A percentile compares a stretch with the other conserved stretches of the same genome.
phyloP scores from a whole-genome alignment of 2,113 vertebrate genomes.

The Tupaia chinensis region DNA sequence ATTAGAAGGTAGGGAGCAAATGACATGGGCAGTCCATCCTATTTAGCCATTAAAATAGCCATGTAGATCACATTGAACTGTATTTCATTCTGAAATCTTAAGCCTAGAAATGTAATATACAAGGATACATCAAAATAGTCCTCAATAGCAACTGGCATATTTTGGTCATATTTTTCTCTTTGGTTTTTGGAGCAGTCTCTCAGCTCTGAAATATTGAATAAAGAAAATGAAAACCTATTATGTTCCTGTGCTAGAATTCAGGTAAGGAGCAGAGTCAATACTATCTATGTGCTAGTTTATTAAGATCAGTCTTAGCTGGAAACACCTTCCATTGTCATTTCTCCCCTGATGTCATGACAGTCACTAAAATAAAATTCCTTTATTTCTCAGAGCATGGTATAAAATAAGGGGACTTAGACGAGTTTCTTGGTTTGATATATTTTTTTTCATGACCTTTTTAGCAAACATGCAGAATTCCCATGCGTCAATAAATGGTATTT shows the following conservation, averaged over 20 bases:
- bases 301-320: background rate
- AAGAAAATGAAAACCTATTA: constrained; percentile 50
- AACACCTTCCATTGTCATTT: background rate
- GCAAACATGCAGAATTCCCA: background rate
- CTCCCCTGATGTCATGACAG: background rate
- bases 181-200: constrained; percentile 9
- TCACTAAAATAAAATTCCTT: background rate
- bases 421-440: background rate
- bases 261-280: constrained; percentile 8
- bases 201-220: background rate
- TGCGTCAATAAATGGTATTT: background rate
- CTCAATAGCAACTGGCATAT: background rate
- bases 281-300: background rate
- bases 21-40: background rate
- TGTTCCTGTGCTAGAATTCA: background rate
- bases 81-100: constrained; percentile 7
- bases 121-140: background rate
- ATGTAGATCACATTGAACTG: fast-evolving
- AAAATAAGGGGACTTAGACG: background rate
- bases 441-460: constrained; percentile 10
- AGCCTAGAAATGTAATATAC: background rate
- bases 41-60: background rate
- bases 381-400: background rate
- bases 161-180: background rate
- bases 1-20: background rate